phyloP scores from a whole-genome alignment of 2,113 vertebrate genomes.

The Meles meles region DNA sequence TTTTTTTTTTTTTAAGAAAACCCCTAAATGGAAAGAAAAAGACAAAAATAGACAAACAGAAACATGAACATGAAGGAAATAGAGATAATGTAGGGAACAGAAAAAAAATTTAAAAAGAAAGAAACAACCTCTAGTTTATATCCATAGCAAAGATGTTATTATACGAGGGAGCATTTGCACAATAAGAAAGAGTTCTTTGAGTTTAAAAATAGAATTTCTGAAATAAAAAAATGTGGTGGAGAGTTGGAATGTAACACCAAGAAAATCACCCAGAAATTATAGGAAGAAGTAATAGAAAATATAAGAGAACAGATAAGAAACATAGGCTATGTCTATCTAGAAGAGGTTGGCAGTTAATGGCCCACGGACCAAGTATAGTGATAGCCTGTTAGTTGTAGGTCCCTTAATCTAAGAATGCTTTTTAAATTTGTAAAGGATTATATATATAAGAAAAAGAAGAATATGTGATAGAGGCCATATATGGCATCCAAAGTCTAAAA shows the following conservation, averaged over 20 bases:
- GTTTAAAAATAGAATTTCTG: slow-evolving; percentile 2
- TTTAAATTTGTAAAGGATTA: not conserved
- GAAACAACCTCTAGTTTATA: not conserved
- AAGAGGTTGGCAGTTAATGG: not conserved
- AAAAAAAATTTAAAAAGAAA: not conserved
- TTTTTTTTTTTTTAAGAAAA: not conserved
- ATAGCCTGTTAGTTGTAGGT: not conserved
- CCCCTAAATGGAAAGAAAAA: not conserved
- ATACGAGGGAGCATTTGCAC: not conserved
- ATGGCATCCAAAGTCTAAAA: not conserved
- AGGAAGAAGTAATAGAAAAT: not conserved
- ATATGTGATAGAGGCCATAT: not conserved
- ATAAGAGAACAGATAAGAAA: not conserved
- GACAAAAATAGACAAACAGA: not conserved
- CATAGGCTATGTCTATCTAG: not conserved
- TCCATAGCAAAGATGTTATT: not conserved
- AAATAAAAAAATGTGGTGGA: not conserved
- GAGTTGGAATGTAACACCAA: not conserved
- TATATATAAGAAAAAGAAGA: not conserved
- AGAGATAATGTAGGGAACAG: not conserved
- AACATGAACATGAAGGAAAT: not conserved
- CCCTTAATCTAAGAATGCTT: not conserved
- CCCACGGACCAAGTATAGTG: not conserved
- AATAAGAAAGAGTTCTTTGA: not conserved
- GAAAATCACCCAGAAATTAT: not conserved